Percentiles rank a stretch among this genome's conserved stretches.
phyloP scores from a whole-genome alignment of 2,888 invertebrate species.

The Netelia fuscicornis region DNA sequence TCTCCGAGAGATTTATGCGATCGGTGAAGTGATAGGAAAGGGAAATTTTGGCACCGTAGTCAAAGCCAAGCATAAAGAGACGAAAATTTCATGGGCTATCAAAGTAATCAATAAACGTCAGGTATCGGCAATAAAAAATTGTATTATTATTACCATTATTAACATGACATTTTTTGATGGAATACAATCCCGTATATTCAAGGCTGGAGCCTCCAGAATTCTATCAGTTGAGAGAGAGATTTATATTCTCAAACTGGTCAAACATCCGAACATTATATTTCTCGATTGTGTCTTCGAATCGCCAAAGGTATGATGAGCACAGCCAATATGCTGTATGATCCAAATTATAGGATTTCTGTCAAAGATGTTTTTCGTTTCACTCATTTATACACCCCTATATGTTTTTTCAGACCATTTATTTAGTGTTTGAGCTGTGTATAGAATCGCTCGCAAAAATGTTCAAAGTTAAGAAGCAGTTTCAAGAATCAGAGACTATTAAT shows the following conservation, averaged over 20 bases:
- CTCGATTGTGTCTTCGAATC: slow-evolving; percentile 86
- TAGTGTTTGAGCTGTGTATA: slow-evolving; percentile 86
- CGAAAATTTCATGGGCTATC: slow-evolving; percentile 83
- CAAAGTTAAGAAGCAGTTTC: slow-evolving; percentile 79
- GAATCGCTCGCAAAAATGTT: slow-evolving; percentile 85
- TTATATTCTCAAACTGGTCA: slow-evolving; percentile 86
- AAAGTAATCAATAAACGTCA: slow-evolving; percentile 84
- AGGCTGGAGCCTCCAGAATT: slow-evolving; percentile 76
- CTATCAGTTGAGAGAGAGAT: slow-evolving; percentile 86
- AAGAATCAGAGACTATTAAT: slow-evolving; percentile 80
- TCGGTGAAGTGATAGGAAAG: slow-evolving; percentile 83
- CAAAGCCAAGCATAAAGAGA: slow-evolving; percentile 81
- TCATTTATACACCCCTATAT: background rate
- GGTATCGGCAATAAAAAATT: slow-evolving; percentile 70
- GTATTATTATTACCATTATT: slow-evolving; percentile 12
- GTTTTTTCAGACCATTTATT: slow-evolving; percentile 84
- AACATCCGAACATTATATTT: slow-evolving; percentile 86
- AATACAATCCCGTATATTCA: background rate
- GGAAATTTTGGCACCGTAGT: slow-evolving; percentile 84
- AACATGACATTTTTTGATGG: background rate
- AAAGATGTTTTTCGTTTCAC: background rate
- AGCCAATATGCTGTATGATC: background rate
- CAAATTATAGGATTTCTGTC: background rate
- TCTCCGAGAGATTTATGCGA: slow-evolving; percentile 80
- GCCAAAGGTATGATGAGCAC: slow-evolving; percentile 76